Evolutionary conservation across 2,113 vertebrate species (phyloP), one percentile per base, ranked within the genome.

Genomic region (Phylloscopus trochilus): DNA sequence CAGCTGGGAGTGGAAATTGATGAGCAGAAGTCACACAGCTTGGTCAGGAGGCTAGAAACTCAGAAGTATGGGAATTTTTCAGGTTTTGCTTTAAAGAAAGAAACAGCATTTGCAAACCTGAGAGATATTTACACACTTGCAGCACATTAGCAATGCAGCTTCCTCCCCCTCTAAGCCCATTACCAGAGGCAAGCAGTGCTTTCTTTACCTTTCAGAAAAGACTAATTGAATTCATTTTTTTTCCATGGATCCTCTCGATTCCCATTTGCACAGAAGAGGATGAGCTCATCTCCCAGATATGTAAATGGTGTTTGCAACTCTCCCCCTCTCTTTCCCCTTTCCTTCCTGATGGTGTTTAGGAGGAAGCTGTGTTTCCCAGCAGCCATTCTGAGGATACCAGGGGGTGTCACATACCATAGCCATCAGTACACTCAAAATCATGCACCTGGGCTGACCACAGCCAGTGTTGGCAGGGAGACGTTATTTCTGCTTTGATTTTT

Each of bases 271-370:
- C 55, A 52, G 31, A 44, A 87, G 53, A 76, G n/a, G 44, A 90
- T 93, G 90, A 93, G 64, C 89, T 96, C 89, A 94, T 56, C 63
- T 63, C 27, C 13, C 27, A 92, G 90, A 69, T 59, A 90, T 6
- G 66, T 70, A 87, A 92, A 87, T 75, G 15, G 20, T 60, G 52
- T 74, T 87, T 92, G 39, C 66, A 90, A 20, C 46, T 35, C 37
- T 30, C 43, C 9, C 10, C 11, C 18, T 27, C 47, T 64, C 68
- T 69, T 83, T 67, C 41, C 28, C 24, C 19, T 43, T 87, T 82
- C 49, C 73, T 20, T 69, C 85, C 68, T 51, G 31, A 28, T 0
- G 0, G 15, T 3, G 2, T 73, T 73, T 13, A 9, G 46, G 59
- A 82, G 26, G 55, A 79, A 85, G 70, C 41, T 70, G 59, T 37